A percentile compares a stretch with the other conserved stretches of the same genome.
These are phyloP conservation scores for Onychomys arenicola DNA, from an alignment of 2,797 vertebrate genomes.

Conservation along the genomic window DNA sequence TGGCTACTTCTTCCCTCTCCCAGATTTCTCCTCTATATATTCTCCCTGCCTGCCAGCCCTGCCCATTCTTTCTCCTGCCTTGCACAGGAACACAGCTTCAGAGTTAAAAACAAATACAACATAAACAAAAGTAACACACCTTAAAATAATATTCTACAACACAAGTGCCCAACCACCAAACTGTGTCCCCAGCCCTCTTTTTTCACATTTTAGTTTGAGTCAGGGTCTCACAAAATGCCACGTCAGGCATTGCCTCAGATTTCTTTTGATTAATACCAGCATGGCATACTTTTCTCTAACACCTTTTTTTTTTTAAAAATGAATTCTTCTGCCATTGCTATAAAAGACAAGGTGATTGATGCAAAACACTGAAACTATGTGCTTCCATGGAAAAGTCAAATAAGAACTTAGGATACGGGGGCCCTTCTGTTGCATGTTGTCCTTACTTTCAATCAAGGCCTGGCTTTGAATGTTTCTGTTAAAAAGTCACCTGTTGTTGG, in stretches of 20 bases:
- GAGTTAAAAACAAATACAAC: too few species aligned
- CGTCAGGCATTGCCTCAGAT: background rate
- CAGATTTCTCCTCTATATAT: too few species aligned
- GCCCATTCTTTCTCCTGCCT: too few species aligned
- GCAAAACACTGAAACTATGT: background rate
- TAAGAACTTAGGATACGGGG: rapidly evolving
- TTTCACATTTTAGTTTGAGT: background rate
- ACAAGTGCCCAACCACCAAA: rapidly evolving
- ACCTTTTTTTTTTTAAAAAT: background rate
- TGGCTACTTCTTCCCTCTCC: too few species aligned
- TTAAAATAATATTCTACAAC: too few species aligned
- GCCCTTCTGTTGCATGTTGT: background rate
- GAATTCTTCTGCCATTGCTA: background rate
- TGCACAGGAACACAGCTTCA: too few species aligned
- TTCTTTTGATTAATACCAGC: background rate
- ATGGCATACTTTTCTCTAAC: background rate
- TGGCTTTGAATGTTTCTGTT: background rate
- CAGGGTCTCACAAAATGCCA: background rate
- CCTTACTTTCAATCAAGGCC: too few species aligned
- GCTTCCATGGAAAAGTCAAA: background rate
- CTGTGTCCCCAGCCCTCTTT: background rate
- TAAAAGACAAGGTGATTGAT: background rate
- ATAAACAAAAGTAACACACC: too few species aligned
- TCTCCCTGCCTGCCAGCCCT: too few species aligned
- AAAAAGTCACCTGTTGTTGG: background rate